Conservation (phyloP, 2,113 vertebrate species). For the Gobiocypris rarus region DNA sequence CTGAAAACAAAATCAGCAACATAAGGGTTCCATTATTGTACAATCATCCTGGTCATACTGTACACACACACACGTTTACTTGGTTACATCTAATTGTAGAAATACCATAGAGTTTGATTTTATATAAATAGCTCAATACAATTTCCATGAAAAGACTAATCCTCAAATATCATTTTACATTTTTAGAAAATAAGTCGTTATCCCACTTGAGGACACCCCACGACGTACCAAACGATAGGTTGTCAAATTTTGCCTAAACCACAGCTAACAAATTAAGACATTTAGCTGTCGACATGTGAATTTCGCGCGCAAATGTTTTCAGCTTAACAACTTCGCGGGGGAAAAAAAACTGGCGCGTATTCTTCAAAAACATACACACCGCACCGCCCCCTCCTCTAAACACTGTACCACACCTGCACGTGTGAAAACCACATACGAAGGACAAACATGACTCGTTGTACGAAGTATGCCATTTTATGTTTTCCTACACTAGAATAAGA, state of each 20-base stretch:
- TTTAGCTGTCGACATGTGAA: not conserved
- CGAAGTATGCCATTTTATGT: not conserved
- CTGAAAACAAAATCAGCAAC: slow-evolving; percentile 35
- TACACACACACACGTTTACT: not conserved
- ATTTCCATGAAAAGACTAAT: not conserved
- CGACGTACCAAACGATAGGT: not conserved
- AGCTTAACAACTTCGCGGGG: not conserved
- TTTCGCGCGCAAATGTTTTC: slow-evolving; percentile 1
- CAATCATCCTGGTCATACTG: not conserved
- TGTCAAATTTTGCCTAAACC: not conserved
- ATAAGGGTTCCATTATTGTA: not conserved
- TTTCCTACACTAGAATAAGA: not conserved
- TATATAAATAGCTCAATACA: not conserved
- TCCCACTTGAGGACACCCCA: not conserved
- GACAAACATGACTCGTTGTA: too few relatives aligned
- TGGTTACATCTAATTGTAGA: not conserved
- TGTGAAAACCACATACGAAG: not conserved
- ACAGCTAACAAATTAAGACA: not conserved
- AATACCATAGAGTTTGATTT: not conserved
- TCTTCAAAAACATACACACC: not conserved
- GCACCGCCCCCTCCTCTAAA: not conserved
- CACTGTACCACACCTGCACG: not conserved
- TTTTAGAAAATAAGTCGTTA: too few relatives aligned
- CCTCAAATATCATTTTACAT: too few relatives aligned
- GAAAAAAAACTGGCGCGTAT: slow-evolving; percentile 17